Evolutionary conservation across 2,113 vertebrate genomes (phyloP).

Genomic region (Lichenostomus cassidix): DNA sequence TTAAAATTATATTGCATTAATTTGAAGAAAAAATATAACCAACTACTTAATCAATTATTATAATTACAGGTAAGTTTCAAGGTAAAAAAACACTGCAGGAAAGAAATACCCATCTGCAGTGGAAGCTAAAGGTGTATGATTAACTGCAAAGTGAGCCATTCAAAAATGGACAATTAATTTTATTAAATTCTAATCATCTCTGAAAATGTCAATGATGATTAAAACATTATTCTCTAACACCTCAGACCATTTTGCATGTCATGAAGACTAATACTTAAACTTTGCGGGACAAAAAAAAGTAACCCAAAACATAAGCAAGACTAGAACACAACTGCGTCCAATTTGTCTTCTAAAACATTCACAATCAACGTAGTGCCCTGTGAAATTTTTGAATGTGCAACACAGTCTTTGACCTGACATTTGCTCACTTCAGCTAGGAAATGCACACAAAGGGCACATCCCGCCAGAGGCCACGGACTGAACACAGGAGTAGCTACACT

Average conservation of each 20-base stretch:
- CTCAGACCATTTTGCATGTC: conserved; percentile 51
- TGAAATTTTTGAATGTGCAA: not conserved
- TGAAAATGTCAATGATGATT: conserved; percentile 72
- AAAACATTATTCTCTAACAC: conserved; percentile 71
- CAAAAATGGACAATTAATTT: conserved; percentile 73
- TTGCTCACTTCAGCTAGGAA: not conserved
- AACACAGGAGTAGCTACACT: fast-evolving
- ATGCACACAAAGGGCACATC: not conserved
- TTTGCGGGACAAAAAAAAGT: conserved; percentile 1
- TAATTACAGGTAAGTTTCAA: conserved; percentile 22
- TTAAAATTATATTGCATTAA: not conserved
- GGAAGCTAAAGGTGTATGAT: conserved; percentile 57
- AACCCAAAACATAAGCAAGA: not conserved
- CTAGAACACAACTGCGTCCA: not conserved
- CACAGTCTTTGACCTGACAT: not conserved
- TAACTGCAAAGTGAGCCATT: conserved; percentile 67
- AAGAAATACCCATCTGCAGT: not conserved
- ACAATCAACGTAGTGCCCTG: fast-evolving
- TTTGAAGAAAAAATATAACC: conserved; percentile 16
- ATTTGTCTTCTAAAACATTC: not conserved
- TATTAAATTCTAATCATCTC: conserved; percentile 73
- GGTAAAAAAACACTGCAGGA: not conserved
- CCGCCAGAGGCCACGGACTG: not conserved
- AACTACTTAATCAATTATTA: conserved; percentile 11
- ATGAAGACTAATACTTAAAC: conserved; percentile 61